Evolutionary conservation across 2,113 vertebrate genomes (phyloP).

Genomic region (Cricetomys ansorgei): DNA sequence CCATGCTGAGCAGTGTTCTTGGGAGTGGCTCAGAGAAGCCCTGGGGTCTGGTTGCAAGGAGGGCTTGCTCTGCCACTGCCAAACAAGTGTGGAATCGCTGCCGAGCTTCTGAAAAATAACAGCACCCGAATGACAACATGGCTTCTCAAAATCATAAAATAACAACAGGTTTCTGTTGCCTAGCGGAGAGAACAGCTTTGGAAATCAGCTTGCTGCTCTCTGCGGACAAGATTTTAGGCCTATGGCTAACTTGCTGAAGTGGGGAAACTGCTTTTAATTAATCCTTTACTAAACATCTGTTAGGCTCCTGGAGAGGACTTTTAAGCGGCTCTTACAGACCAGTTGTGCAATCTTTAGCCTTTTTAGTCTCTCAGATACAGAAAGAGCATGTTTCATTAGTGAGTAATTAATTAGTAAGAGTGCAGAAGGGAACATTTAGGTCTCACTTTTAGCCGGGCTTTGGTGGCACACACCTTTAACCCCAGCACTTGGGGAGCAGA

Average conservation of each 20-base stretch:
- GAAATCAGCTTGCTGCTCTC: not conserved
- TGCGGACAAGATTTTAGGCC: not conserved
- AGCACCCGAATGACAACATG: not conserved
- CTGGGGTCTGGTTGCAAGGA: not conserved
- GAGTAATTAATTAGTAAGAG: no score
- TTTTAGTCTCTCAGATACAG: conserved; percentile 21
- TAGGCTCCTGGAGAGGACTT: no score
- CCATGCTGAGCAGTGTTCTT: not conserved
- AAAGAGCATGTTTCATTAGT: not conserved
- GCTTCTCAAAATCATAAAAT: not conserved
- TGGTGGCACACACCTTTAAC: not conserved
- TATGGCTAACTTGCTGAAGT: not conserved
- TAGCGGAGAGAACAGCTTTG: not conserved
- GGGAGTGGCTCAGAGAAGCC: not conserved
- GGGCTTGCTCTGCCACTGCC: not conserved
- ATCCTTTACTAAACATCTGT: not conserved
- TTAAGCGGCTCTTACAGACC: not conserved
- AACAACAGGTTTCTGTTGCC: not conserved
- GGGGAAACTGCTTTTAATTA: conserved; percentile 22
- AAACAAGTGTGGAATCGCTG: not conserved
- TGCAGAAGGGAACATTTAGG: not conserved
- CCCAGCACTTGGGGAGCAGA: not conserved
- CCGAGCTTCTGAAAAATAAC: not conserved
- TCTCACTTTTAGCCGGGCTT: not conserved
- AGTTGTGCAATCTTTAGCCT: not conserved